phyloP scores from a whole-genome alignment of 2,113 vertebrate genomes.

The Xenopus laevis region DNA sequence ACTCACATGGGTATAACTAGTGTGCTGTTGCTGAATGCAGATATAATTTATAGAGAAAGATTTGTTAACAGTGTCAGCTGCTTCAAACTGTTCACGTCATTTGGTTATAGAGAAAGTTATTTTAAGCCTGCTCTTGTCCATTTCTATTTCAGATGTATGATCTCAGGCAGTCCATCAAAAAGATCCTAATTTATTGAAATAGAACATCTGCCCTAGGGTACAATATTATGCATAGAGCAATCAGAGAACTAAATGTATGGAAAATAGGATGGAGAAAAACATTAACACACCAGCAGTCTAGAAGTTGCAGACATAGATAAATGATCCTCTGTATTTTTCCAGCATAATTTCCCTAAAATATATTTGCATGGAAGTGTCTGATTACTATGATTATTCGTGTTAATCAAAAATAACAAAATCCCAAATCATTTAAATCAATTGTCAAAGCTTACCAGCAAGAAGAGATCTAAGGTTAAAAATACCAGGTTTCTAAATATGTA shows the following conservation, averaged over 20 bases:
- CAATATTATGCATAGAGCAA: slow-evolving; percentile 15
- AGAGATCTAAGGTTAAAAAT: no score
- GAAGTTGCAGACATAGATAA: not conserved
- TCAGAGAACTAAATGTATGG: slow-evolving; percentile 12
- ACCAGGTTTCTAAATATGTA: no score
- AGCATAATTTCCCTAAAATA: not conserved
- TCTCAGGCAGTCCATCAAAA: slow-evolving; percentile 16
- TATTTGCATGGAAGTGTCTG: not conserved
- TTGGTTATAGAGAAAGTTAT: slow-evolving; percentile 11
- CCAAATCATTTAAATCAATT: no score
- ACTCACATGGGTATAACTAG: no score
- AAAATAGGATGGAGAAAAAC: not conserved
- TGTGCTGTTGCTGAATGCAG: not conserved
- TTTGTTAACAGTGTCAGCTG: slow-evolving; percentile 3
- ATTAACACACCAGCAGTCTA: not conserved
- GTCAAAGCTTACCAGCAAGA: no score
- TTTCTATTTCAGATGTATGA: slow-evolving; percentile 20
- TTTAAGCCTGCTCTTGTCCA: slow-evolving; percentile 11
- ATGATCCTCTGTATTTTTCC: not conserved
- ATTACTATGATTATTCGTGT: no score
- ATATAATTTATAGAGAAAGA: slow-evolving; percentile 11
- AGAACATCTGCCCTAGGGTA: slow-evolving; percentile 7
- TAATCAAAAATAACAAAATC: no score
- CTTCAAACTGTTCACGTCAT: not conserved
- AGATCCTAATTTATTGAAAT: slow-evolving; percentile 19